Base-by-base conservation (phyloP, 2,888 invertebrate genomes). In the Ennomos erosarius region DNA sequence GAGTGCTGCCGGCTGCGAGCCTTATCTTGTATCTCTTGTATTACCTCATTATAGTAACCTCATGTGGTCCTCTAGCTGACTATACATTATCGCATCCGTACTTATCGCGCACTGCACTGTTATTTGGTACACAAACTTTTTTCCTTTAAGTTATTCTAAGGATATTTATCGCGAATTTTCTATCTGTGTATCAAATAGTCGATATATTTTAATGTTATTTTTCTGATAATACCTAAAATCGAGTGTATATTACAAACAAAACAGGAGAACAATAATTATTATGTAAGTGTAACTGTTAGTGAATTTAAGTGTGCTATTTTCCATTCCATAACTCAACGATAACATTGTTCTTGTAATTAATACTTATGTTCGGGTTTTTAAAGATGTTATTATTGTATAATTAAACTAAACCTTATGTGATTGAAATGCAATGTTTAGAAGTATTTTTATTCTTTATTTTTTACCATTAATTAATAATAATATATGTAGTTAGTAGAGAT, bases 371-470 rank as follows among this genome's bases (percentile, higher is more conserved):
- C 90, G 89, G 90, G 90, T 90, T 91, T 85, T 82, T 87, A 87
- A 89, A 89, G 79, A 90, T 91, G 90, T 90, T 91, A 90, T 90
- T 90, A 90, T 90, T 87, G 85, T 90, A 88, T 90, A 86, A 86
- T 90, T 89, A 90, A 90, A 90, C 88, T 90, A 90, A 90, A 91
- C 90, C 90, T 90, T 90, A 91, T 91, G 92, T 92, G 92, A 92
- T 92, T 90, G 90, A 91, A 91, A 92, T 91, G 92, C 92, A 92
- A 92, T 92, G 90, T 92, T 91, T 92, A 92, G 90, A 91, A 92
- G 92, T 92, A 92, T 92, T 92, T 80, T 92, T 92, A 91, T 91
- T 91, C 87, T 90, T 92, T 92, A 91, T 91, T 91, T 90, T 91
- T 91, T 91, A 90, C 90, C 91, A 91, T 90, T 91, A 92, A 91